These are phyloP conservation scores for Centrocercus urophasianus DNA, from an alignment of 2,113 vertebrate species.

Conservation along the genomic window DNA sequence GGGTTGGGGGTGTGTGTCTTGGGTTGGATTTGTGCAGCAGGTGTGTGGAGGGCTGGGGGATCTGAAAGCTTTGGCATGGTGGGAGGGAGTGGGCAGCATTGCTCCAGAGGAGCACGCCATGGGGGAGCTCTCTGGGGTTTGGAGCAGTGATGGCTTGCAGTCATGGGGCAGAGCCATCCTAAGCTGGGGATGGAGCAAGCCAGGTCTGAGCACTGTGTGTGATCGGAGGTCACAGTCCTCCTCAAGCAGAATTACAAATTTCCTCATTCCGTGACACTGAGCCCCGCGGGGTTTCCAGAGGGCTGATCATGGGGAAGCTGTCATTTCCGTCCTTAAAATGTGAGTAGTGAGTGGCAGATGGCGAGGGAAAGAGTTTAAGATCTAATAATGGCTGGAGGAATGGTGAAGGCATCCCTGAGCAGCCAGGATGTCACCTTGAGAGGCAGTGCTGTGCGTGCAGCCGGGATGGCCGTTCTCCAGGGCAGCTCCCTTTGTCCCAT, in stretches of 20 bases:
- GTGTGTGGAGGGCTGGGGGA: too few species aligned
- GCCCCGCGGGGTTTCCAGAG: neutral
- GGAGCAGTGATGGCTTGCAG: neutral
- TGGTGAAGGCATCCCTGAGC: neutral
- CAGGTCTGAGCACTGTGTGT: neutral
- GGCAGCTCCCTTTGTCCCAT: neutral
- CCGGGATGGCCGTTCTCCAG: too few species aligned
- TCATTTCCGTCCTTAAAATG: neutral
- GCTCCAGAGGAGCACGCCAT: fast-evolving
- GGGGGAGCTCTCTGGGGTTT: neutral
- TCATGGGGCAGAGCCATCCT: neutral
- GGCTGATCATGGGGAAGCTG: neutral
- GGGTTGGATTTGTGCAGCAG: neutral
- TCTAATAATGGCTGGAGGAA: neutral
- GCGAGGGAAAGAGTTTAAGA: neutral
- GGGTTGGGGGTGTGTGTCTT: neutral
- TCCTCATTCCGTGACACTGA: neutral
- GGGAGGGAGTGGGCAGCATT: neutral
- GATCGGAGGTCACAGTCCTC: neutral
- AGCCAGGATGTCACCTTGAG: neutral
- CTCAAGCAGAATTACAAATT: neutral
- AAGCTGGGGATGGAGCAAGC: neutral
- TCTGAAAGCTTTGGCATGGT: neutral
- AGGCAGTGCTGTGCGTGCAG: neutral
- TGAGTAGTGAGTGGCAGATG: neutral